Evolutionary conservation across 2,888 invertebrate genomes (phyloP), one percentile per base, ranked within the genome.

Genomic region (Cheilosia variabilis): DNA sequence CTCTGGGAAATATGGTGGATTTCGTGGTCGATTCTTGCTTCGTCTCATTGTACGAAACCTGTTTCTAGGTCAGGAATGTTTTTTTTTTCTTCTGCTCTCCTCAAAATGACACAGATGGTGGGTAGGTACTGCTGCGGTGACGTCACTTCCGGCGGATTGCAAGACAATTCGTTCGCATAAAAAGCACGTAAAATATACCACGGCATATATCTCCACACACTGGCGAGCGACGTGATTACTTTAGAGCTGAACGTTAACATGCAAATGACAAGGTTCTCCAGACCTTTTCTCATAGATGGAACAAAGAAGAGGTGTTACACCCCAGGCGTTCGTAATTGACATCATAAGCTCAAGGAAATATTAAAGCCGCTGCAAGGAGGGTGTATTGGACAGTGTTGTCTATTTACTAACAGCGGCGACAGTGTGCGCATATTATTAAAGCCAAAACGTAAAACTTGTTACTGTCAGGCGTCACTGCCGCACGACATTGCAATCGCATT

Each of bases 31-130:
- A 53, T 37, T 47, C 50, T 75, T 66, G 75, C 65, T 47, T 34
- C 58, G 22, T 45, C 43, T 57, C 24, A 60, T 66, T 41, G 60
- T 55, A 43, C 34, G 50, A 83, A 83, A 83, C 82, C 78, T 66
- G 78, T 77, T 83, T 77, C 65, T 82, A 43, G 66, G 82, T 82
- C 72, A 66, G 60, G 66, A 72, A 72, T 66, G 24, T 37, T 7
- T 37, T 10, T 34, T 3, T 37, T 1, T 34, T 34, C 1, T 13
- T 13, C 3, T 13, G 13, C 37, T 53, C 19, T 15, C 22, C 41
- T 50, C n/a, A 43, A 58, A 17, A 37, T 55, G 24, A 41, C 41
- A 47, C 22, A 22, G 7, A 17, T 19, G 34, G 31, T 62, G 10
- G 45, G 62, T 55, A 50, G 27, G 9, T 50, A 60, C 22, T 50